A percentile compares a stretch with the other conserved stretches of the same genome.
Conservation (phyloP, 2,797 vertebrate genomes). For the Phaenicophaeus curvirostris region DNA sequence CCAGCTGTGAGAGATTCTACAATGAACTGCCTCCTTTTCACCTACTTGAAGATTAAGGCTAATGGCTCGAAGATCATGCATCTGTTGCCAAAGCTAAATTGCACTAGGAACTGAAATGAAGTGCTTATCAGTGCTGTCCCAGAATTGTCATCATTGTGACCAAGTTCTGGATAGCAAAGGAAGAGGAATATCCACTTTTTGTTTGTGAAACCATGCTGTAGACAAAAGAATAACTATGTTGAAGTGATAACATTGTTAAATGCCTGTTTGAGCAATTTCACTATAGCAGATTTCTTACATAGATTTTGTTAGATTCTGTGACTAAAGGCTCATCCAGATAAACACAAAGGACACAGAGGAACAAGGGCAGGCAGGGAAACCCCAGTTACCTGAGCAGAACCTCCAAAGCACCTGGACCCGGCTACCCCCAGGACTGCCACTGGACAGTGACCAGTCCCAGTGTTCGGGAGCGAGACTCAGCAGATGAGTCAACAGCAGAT, state of each 20-base stretch:
- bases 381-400: background rate
- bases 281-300: background rate
- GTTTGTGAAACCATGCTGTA: background rate
- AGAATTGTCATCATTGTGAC: background rate
- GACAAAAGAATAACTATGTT: background rate
- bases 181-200: background rate
- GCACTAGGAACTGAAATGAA: background rate
- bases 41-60: background rate
- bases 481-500: background rate
- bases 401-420: accelerated
- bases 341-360: background rate
- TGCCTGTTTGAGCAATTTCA: background rate
- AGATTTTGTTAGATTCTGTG: background rate
- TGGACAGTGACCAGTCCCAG: background rate
- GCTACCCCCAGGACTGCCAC: background rate
- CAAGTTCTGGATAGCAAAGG: background rate
- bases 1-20: background rate
- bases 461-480: background rate
- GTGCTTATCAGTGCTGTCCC: background rate
- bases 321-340: background rate
- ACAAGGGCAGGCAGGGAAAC: background rate
- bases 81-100: background rate
- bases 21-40: background rate
- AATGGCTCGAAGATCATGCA: background rate
- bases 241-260: background rate